Evolutionary conservation across 2,797 vertebrate genomes (phyloP).

Genomic region (Protosalanx chinensis): DNA sequence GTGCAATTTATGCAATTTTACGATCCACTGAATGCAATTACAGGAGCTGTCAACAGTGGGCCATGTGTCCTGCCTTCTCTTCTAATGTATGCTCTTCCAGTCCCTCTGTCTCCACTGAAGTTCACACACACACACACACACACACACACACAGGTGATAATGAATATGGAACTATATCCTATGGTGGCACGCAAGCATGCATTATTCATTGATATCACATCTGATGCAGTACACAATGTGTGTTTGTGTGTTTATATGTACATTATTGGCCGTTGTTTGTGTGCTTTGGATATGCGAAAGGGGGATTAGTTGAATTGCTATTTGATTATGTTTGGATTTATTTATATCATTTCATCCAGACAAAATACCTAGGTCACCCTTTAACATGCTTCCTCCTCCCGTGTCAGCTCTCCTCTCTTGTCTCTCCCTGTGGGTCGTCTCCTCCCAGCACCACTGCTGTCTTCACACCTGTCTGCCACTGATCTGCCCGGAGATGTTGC

Average conservation of each 20-base stretch:
- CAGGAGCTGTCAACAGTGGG: conserved; percentile 57
- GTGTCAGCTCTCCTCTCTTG: not conserved
- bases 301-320: no score
- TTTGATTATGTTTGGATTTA: no score
- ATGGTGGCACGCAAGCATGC: not conserved
- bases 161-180: not conserved
- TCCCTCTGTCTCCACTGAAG: conserved; percentile 17
- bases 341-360: no score
- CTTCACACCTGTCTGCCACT: not conserved
- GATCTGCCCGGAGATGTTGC: conserved; percentile 1
- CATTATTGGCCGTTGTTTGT: not conserved
- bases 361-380: no score
- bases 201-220: not conserved
- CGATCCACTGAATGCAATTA: conserved; percentile 67
- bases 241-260: not conserved
- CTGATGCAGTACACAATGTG: not conserved
- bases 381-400: no score
- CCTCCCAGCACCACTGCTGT: not conserved
- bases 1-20: conserved; percentile 66
- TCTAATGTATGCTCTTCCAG: conserved; percentile 48
- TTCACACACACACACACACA: not conserved
- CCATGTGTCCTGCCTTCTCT: conserved; percentile 26
- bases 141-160: not conserved
- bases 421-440: not conserved
- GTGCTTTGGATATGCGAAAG: no score